phyloP scores from a whole-genome alignment of 2,113 vertebrate species.

The Hippoglossus stenolepis region DNA sequence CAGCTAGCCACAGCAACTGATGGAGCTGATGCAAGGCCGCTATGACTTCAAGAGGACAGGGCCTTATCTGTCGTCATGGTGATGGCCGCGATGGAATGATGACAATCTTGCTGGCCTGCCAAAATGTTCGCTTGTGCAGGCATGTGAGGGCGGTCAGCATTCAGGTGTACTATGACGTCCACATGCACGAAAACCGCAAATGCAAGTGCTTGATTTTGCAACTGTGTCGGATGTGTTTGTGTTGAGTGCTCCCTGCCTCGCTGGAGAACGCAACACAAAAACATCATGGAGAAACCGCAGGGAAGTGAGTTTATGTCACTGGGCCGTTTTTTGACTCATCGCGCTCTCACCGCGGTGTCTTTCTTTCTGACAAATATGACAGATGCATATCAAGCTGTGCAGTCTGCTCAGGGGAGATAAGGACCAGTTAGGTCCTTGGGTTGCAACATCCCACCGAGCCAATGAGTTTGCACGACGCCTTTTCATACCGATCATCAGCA shows the following conservation, averaged over 20 bases:
- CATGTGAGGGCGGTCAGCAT: slow-evolving; percentile 19
- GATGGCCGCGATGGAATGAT: slow-evolving; percentile 76
- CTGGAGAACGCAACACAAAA: background rate
- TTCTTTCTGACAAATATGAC: slow-evolving; percentile 85
- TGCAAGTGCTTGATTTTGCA: background rate
- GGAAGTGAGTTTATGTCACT: slow-evolving; percentile 72
- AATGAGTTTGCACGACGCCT: slow-evolving; percentile 81
- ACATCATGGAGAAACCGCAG: slow-evolving; percentile 66
- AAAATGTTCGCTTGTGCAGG: slow-evolving; percentile 37
- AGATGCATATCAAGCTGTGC: slow-evolving; percentile 85
- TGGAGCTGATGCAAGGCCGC: slow-evolving; percentile 57
- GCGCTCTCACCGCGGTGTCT: slow-evolving; percentile 75
- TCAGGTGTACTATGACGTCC: slow-evolving; percentile 7
- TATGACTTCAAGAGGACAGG: slow-evolving; percentile 71
- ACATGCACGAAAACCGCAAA: slow-evolving; percentile 14
- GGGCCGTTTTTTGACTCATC: slow-evolving; percentile 76
- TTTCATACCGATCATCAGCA: slow-evolving; percentile 78
- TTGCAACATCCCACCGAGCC: slow-evolving; percentile 85
- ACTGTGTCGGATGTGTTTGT: background rate
- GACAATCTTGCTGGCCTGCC: slow-evolving; percentile 57
- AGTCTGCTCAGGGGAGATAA: slow-evolving; percentile 84
- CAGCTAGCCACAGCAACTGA: slow-evolving; percentile 68
- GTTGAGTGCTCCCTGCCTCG: background rate
- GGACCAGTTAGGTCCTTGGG: slow-evolving; percentile 81
- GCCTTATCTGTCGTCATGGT: slow-evolving; percentile 77